Percentiles rank a stretch among this genome's conserved stretches.
Conservation (phyloP, 2,888 invertebrate species). For the Luperina testacea region DNA sequence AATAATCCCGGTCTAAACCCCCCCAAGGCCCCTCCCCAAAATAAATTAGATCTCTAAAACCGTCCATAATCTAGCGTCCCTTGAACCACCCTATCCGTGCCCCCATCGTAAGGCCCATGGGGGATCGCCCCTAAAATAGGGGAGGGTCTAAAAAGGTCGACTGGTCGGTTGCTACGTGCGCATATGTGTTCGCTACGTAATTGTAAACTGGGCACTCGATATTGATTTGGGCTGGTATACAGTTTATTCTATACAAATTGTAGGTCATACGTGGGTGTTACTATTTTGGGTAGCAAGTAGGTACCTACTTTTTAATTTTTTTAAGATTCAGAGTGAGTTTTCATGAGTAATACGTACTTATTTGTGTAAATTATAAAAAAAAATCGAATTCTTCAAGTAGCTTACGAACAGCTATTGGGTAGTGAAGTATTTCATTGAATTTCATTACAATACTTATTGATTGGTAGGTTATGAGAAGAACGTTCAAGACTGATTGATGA, state of each 20-base stretch:
- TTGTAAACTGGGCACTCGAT: conserved; percentile 66
- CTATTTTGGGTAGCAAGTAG: conserved; percentile 11
- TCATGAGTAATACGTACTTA: neutral
- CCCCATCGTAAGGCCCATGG: conserved; percentile 80
- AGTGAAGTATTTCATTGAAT: neutral
- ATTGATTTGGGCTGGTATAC: conserved; percentile 65
- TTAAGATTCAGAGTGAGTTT: neutral
- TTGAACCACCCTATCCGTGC: conserved; percentile 72
- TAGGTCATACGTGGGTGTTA: conserved; percentile 28
- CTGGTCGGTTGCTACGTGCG: conserved; percentile 68
- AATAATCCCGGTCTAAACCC: conserved; percentile 66
- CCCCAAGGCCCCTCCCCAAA: conserved; percentile 75
- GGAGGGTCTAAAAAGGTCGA: conserved; percentile 82
- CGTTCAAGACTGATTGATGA: neutral
- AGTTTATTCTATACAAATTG: conserved; percentile 22
- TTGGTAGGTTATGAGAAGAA: neutral
- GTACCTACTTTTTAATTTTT: neutral
- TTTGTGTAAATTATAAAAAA: neutral
- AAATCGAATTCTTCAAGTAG: neutral
- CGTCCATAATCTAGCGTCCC: conserved; percentile 74
- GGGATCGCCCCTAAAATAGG: conserved; percentile 80
- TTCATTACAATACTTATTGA: conserved; percentile 4
- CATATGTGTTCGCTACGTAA: conserved; percentile 62
- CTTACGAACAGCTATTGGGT: neutral
- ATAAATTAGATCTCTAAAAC: conserved; percentile 83